These are phyloP conservation scores for Corythaixoides concolor DNA, from an alignment of 2,113 vertebrate species.

Conservation along the genomic window DNA sequence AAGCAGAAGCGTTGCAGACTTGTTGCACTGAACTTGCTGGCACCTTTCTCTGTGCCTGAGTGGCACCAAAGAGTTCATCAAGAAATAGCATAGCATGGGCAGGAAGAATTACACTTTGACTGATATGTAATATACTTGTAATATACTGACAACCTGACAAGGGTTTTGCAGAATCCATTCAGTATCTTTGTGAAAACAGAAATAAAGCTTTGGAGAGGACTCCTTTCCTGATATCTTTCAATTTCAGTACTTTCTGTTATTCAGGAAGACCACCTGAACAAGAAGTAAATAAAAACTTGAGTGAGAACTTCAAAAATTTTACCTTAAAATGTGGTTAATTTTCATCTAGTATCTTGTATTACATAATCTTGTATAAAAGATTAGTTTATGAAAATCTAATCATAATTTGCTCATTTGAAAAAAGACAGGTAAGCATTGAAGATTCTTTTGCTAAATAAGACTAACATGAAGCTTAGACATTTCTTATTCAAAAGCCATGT, in stretches of 20 bases:
- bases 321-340: background rate
- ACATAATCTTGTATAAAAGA: background rate
- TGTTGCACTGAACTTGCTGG: background rate
- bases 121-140: background rate
- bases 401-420: background rate
- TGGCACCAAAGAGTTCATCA: background rate
- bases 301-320: background rate
- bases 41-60: background rate
- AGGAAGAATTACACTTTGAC: background rate
- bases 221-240: background rate
- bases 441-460: background rate
- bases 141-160: background rate
- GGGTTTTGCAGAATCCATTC: background rate
- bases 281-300: background rate
- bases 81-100: background rate
- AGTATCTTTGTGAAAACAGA: background rate
- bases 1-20: background rate
- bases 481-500: background rate
- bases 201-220: background rate
- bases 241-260: background rate
- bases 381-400: background rate
- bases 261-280: background rate
- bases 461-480: background rate
- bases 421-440: background rate
- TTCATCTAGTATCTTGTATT: background rate